phyloP scores from a whole-genome alignment of 1,140 invertebrate genomes.

The Hypothenemus hampei region DNA sequence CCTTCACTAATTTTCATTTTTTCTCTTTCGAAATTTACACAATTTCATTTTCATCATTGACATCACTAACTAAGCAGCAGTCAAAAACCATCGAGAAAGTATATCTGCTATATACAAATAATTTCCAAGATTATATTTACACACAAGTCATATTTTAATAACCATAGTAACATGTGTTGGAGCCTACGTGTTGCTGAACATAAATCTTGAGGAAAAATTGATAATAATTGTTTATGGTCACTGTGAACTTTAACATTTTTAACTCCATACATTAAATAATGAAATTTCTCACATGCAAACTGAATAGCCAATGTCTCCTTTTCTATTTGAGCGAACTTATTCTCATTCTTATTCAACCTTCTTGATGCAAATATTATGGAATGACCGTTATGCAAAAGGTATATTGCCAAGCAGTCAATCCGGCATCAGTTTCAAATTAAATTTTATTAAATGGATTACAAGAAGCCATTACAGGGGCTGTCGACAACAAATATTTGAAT shows the following conservation, averaged over 20 bases:
- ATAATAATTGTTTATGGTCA: conserved; percentile 48
- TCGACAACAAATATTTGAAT: background rate
- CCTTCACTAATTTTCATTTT: background rate
- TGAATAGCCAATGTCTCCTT: conserved; percentile 45
- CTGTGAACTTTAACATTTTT: conserved; percentile 42
- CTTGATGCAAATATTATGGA: conserved; percentile 45
- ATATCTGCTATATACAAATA: background rate
- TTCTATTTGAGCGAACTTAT: conserved; percentile 45
- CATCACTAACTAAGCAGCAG: too few species aligned
- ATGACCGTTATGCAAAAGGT: conserved; percentile 43
- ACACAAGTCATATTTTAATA: background rate
- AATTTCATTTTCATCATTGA: too few species aligned
- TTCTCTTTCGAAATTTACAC: background rate
- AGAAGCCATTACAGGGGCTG: conserved; percentile 26
- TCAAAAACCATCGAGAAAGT: background rate
- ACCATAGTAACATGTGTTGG: background rate
- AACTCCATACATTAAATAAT: conserved; percentile 43
- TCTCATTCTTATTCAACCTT: conserved; percentile 37
- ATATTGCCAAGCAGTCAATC: conserved; percentile 42
- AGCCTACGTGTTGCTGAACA: too few species aligned
- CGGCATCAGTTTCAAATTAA: conserved; percentile 41
- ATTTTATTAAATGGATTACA: conserved; percentile 36
- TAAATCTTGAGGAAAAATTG: conserved; percentile 46
- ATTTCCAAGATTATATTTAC: background rate
- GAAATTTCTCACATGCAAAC: conserved; percentile 43